Percentiles rank a stretch among this genome's conserved stretches.
Conservation (phyloP, 2,797 vertebrate species). For the Chaetophractus vellerosus region DNA sequence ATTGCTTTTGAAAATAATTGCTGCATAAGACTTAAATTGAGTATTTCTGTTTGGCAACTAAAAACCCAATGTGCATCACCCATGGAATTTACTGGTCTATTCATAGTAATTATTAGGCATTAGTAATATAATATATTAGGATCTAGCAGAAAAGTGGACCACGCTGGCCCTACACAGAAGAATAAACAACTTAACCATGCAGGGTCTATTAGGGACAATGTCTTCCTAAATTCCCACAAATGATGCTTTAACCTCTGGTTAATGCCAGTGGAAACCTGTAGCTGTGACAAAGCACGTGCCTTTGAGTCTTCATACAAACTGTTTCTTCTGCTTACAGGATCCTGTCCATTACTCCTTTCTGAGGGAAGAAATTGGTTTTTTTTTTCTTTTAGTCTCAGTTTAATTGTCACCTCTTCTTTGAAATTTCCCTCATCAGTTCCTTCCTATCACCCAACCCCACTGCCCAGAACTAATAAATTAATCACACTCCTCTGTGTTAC, state of each 20-base stretch:
- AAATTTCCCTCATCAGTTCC: neutral
- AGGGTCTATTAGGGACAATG: neutral
- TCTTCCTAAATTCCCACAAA: neutral
- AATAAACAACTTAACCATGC: slow-evolving; percentile 2
- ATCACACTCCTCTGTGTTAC: neutral
- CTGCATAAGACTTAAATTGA: slow-evolving; percentile 79
- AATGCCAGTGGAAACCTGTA: neutral
- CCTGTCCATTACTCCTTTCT: neutral
- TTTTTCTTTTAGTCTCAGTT: slow-evolving; percentile 54
- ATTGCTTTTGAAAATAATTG: slow-evolving; percentile 80
- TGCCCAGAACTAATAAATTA: slow-evolving; percentile 55
- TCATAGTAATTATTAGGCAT: neutral
- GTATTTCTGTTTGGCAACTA: slow-evolving; percentile 82
- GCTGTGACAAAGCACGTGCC: slow-evolving; percentile 2
- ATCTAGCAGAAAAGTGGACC: neutral
- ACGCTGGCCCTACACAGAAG: neutral
- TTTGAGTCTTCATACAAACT: neutral
- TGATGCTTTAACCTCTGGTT: neutral
- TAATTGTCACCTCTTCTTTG: slow-evolving; percentile 41
- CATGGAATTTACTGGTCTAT: slow-evolving; percentile 70
- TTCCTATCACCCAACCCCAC: neutral
- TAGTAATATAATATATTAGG: neutral
- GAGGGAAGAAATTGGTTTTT: neutral
- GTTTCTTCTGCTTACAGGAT: neutral
- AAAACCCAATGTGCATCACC: slow-evolving; percentile 80